Evolutionary conservation across 2,888 invertebrate genomes (phyloP).

Genomic region (Rambutsinella grinnellia): DNA sequence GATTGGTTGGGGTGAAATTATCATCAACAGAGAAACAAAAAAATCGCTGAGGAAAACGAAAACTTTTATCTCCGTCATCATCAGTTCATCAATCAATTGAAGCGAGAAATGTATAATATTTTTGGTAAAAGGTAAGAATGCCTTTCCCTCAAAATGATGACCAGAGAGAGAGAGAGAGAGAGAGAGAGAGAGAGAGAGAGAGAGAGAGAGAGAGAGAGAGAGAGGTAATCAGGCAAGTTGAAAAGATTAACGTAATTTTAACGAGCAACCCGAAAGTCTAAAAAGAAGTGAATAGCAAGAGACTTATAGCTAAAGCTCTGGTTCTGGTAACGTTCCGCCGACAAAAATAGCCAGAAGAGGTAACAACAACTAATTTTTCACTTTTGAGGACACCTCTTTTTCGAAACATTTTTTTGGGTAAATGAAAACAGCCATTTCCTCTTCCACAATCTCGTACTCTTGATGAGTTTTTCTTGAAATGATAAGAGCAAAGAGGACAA

Average conservation of each 20-base stretch:
- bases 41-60: neutral
- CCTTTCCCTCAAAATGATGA: neutral
- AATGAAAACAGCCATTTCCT: neutral
- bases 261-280: conserved; percentile 2
- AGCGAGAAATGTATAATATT: neutral
- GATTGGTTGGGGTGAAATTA: conserved; percentile 1
- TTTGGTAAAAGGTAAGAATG: neutral
- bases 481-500: too few species aligned
- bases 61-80: conserved; percentile 8
- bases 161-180: too few species aligned
- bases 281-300: too few species aligned
- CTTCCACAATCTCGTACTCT: too few species aligned
- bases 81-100: conserved; percentile 21
- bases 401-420: too few species aligned
- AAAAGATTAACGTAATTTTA: conserved; percentile 36
- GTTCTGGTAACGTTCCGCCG: conserved; percentile 7
- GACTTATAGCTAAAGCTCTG: neutral
- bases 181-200: too few species aligned
- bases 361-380: neutral
- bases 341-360: neutral
- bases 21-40: neutral
- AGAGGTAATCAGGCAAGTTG: neutral
- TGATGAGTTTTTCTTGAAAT: neutral
- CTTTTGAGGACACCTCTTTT: neutral
- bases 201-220: too few species aligned